Conservation (phyloP, 2,888 invertebrate genomes). For the Muschampia plurimacula region DNA sequence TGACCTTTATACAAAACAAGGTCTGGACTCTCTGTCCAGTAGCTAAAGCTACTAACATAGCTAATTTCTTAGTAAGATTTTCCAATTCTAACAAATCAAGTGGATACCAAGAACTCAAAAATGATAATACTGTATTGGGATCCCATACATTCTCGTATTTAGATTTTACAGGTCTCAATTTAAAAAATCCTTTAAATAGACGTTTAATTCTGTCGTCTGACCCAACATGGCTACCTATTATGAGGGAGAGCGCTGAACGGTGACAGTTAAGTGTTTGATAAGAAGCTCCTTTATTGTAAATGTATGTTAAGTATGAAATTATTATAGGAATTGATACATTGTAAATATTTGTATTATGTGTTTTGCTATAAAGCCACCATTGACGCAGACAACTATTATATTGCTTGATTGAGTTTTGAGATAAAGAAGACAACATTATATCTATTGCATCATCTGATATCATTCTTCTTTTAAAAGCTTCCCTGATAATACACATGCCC, state of each 20-base stretch:
- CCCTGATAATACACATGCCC: neutral
- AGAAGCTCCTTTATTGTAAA: neutral
- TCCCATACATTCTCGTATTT: slow-evolving; percentile 3
- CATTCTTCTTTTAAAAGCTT: slow-evolving; percentile 5
- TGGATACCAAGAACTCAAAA: neutral
- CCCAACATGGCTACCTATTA: neutral
- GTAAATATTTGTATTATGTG: neutral
- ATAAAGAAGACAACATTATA: neutral
- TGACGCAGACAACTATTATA: slow-evolving; percentile 1
- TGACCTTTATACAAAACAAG: neutral
- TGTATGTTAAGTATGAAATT: neutral
- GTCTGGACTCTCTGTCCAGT: slow-evolving; percentile 6
- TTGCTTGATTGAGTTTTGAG: neutral
- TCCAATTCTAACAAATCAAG: neutral
- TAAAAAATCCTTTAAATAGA: slow-evolving; percentile 4
- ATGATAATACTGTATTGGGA: neutral
- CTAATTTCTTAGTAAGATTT: neutral
- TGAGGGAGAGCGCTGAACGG: neutral
- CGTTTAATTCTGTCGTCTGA: slow-evolving; percentile 3
- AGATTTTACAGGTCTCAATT: neutral
- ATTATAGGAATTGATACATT: neutral
- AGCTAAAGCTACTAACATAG: neutral
- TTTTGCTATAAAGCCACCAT: neutral
- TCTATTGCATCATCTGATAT: slow-evolving; percentile 1
- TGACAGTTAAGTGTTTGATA: neutral